These are phyloP conservation scores for Zonitis immaculata DNA, from an alignment of 2,888 invertebrate species.

Conservation along the genomic window DNA sequence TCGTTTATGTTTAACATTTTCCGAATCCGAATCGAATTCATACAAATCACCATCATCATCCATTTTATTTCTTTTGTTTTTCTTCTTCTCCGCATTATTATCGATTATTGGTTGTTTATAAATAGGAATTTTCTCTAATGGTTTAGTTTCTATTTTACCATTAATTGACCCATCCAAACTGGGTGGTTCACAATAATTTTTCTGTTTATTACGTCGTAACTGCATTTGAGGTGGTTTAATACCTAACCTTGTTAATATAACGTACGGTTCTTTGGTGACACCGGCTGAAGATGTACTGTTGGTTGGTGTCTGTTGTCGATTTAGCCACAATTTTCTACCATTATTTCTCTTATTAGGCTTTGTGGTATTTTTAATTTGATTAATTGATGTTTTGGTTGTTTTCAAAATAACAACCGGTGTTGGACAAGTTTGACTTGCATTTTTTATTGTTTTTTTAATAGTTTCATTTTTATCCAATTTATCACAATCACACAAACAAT, in stretches of 20 bases:
- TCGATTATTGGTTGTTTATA: slow-evolving; percentile 18
- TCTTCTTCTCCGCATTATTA: neutral
- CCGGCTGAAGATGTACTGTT: too few species aligned
- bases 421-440: neutral
- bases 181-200: neutral
- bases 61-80: neutral
- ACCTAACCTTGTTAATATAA: neutral
- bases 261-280: neutral
- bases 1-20: slow-evolving; percentile 4
- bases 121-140: slow-evolving; percentile 16
- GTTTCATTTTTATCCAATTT: neutral
- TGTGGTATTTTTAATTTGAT: too few species aligned
- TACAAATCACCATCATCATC: slow-evolving; percentile 3
- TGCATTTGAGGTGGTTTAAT: neutral
- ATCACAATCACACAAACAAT: neutral
- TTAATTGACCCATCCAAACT: neutral
- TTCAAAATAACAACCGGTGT: neutral
- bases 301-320: too few species aligned
- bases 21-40: slow-evolving; percentile 19
- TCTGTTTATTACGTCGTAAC: neutral
- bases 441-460: neutral
- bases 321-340: too few species aligned
- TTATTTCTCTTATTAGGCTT: too few species aligned
- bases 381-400: neutral
- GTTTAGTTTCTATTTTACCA: neutral